Evolutionary conservation across 2,797 vertebrate genomes (phyloP), one percentile per base, ranked within the genome.

Genomic region (Chelmon rostratus): DNA sequence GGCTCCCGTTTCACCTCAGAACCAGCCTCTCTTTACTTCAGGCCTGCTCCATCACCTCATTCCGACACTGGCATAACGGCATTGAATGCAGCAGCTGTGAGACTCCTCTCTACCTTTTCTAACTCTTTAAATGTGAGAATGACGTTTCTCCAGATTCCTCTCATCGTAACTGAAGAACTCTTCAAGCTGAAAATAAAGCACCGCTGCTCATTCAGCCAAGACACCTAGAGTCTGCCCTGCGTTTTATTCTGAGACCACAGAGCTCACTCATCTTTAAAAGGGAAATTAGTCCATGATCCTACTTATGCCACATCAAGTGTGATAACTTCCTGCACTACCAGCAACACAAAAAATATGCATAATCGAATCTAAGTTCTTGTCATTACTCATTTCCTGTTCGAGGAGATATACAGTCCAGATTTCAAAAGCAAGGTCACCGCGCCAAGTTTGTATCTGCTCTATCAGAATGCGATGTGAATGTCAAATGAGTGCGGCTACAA

Each of bases 391-490:
- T 67, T 72, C 56, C 31, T 47, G 16, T 69, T 63, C 1, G 59
- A 76, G 12, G 31, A 71, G 78, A 59, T 66, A 52, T 46, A 57
- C 47, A 53, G 23, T 69, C 25, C 53, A 11, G 33, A 69, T 86
- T 68, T 40, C n/a, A 73, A 44, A 79, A 61, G 49, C 56, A 49
- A 85, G 84, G 78, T 69, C 50, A 58, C 28, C 47, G 71, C 44
- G 57, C 68, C 70, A 57, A 72, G 18, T 81, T 73, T 56, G 52
- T 4, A 56, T 65, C 53, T 5, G 5, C 65, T 72, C n/a, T 35
- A 31, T 49, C 19, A 18, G 52, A 69, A 66, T 73, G 74, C 77
- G 72, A 64, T 64, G 62, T 42, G 79, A 86, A 84, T 88, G 21
- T 68, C 49, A 78, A 70, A 53, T 56, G 28, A 68, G 67, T 16